phyloP scores from a whole-genome alignment of 2,888 invertebrate species.

The Phragmatobia fuliginosa region DNA sequence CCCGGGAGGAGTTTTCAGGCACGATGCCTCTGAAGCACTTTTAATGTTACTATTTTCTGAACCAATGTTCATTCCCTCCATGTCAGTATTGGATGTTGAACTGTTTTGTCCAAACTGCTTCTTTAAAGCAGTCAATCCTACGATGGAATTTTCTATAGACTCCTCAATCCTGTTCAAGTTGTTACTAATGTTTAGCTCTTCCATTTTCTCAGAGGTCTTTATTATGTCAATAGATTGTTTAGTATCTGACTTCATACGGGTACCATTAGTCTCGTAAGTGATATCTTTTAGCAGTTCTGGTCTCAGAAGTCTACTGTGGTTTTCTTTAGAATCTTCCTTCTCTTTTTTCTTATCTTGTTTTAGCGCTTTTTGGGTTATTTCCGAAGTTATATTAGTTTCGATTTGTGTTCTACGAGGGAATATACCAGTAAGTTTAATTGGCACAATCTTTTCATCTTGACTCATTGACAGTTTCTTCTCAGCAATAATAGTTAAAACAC shows the following conservation, averaged over 20 bases:
- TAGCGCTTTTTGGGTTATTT: constrained; percentile 27
- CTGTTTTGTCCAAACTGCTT: constrained; percentile 42
- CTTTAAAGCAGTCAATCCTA: constrained; percentile 38
- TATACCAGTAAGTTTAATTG: constrained; percentile 56
- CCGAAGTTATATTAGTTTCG: constrained; percentile 32
- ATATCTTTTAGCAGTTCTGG: constrained; percentile 54
- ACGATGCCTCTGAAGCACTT: background rate
- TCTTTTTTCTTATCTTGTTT: constrained; percentile 29
- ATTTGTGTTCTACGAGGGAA: constrained; percentile 30
- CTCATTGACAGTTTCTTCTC: constrained; percentile 41
- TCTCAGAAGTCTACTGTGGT: constrained; percentile 58
- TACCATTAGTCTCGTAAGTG: constrained; percentile 36
- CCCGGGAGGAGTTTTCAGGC: background rate
- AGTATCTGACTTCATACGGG: constrained; percentile 20
- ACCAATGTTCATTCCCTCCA: background rate
- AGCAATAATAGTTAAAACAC: constrained; percentile 59
- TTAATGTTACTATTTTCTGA: constrained; percentile 2
- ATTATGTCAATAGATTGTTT: constrained; percentile 42
- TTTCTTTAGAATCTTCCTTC: constrained; percentile 47
- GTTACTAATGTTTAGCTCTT: background rate
- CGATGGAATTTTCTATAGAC: constrained; percentile 38
- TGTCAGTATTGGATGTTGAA: constrained; percentile 40
- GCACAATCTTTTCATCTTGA: constrained; percentile 57
- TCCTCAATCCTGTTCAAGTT: constrained; percentile 35
- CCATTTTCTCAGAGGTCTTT: constrained; percentile 22